Percentiles rank a stretch among this genome's conserved stretches.
phyloP scores from a whole-genome alignment of 2,113 vertebrate genomes.

The Aegotheles bennettii region DNA sequence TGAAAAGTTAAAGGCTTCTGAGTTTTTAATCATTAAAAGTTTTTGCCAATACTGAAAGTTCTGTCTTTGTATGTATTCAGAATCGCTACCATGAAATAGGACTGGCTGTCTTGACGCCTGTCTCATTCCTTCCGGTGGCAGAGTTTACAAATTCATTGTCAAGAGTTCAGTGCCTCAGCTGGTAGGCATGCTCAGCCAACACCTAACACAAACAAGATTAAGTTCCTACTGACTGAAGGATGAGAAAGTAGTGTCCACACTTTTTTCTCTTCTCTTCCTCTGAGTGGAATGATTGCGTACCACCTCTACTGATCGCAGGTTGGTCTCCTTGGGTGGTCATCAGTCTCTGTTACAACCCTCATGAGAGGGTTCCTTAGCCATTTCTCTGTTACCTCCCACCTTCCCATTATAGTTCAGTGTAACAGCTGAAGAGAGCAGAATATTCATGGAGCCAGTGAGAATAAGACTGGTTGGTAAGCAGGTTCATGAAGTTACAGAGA shows the following conservation, averaged over 20 bases:
- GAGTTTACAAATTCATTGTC: neutral
- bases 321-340: neutral
- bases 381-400: neutral
- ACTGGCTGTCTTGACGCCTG: neutral
- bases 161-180: neutral
- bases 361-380: neutral
- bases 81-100: neutral
- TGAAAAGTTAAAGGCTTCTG: neutral
- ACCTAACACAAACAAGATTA: neutral
- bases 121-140: neutral
- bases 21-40: neutral
- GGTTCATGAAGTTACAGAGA: neutral
- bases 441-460: neutral
- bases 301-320: neutral
- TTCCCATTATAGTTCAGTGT: neutral
- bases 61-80: neutral
- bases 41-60: neutral
- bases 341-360: neutral
- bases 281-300: neutral
- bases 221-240: neutral
- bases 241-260: neutral
- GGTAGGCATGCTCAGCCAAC: neutral
- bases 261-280: accelerated
- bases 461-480: neutral
- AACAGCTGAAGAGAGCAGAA: neutral